Conservation (phyloP, 2,888 invertebrate genomes). For the Agrotis puta region DNA sequence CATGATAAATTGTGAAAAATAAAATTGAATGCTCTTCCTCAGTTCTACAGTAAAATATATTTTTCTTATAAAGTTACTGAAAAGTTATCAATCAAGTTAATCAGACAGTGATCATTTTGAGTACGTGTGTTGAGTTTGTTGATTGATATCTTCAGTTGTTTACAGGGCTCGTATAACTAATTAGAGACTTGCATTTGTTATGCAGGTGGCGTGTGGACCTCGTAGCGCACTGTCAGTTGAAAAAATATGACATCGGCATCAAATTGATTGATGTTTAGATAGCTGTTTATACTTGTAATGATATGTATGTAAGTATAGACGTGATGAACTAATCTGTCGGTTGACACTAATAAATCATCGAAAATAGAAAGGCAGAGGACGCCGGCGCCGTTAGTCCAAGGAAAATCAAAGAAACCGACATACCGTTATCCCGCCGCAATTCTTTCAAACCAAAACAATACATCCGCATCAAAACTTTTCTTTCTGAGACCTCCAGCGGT, state of each 20-base stretch:
- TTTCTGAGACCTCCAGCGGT: constrained; percentile 61
- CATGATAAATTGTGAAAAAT: constrained; percentile 67
- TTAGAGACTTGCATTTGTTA: constrained; percentile 70
- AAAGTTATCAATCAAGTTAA: constrained; percentile 51
- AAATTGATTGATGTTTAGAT: constrained; percentile 43
- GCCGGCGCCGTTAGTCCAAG: constrained; percentile 7
- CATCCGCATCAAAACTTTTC: constrained; percentile 54
- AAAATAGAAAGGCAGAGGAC: constrained; percentile 43
- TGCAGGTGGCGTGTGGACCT: constrained; percentile 69
- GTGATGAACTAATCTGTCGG: constrained; percentile 35
- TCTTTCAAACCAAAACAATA: constrained; percentile 41
- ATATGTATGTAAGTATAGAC: constrained; percentile 26
- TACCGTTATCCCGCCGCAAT: constrained; percentile 45
- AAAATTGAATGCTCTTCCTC: constrained; percentile 40
- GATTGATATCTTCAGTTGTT: constrained; percentile 77
- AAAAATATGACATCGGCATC: constrained; percentile 49
- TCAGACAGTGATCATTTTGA: constrained; percentile 66
- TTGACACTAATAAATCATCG: constrained; percentile 49
- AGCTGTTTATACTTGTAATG: constrained; percentile 30
- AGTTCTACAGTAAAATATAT: not conserved
- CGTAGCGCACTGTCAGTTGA: constrained; percentile 54
- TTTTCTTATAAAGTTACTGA: constrained; percentile 25
- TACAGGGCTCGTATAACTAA: constrained; percentile 75
- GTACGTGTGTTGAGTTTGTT: constrained; percentile 65
- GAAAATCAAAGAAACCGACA: constrained; percentile 50